Percentiles rank a stretch among this genome's conserved stretches.
phyloP scores from a whole-genome alignment of 2,797 vertebrate species.

The Tenualosa ilisha region DNA sequence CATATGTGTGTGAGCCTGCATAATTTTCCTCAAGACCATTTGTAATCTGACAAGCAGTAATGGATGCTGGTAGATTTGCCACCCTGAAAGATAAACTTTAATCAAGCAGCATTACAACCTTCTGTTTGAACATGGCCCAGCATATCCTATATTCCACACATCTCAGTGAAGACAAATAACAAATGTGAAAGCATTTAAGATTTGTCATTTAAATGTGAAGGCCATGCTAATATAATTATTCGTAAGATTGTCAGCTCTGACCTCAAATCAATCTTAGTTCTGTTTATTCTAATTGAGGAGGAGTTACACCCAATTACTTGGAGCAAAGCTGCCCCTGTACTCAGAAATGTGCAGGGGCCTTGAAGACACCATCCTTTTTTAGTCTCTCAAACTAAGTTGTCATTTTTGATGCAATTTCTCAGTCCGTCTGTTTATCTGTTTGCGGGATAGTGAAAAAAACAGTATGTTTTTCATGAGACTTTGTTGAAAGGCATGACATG shows the following conservation, averaged over 20 bases:
- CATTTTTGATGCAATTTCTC: too few relatives aligned
- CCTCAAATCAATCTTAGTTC: constrained; percentile 67
- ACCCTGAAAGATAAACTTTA: constrained; percentile 84
- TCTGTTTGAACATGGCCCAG: constrained; percentile 76
- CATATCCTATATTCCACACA: constrained; percentile 70
- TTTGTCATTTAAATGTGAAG: constrained; percentile 77
- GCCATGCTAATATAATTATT: constrained; percentile 73
- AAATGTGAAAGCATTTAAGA: constrained; percentile 73
- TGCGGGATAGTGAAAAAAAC: too few relatives aligned
- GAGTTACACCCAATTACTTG: constrained; percentile 65
- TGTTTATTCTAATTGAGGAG: constrained; percentile 66
- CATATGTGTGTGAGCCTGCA: constrained; percentile 74
- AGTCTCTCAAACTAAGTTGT: too few relatives aligned
- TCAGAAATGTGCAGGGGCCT: background rate
- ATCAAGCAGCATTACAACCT: constrained; percentile 74
- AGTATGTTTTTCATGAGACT: too few relatives aligned
- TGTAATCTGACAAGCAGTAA: constrained; percentile 83
- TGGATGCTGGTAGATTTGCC: constrained; percentile 81
- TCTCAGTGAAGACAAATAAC: constrained; percentile 74
- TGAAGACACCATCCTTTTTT: background rate
- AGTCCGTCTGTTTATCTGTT: too few relatives aligned
- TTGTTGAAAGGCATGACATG: too few relatives aligned
- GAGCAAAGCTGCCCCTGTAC: constrained; percentile 47
- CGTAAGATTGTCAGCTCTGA: constrained; percentile 63
- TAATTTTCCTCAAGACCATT: constrained; percentile 75